Conservation (phyloP, 2,888 invertebrate species). For the Caenorhabditis angaria region DNA sequence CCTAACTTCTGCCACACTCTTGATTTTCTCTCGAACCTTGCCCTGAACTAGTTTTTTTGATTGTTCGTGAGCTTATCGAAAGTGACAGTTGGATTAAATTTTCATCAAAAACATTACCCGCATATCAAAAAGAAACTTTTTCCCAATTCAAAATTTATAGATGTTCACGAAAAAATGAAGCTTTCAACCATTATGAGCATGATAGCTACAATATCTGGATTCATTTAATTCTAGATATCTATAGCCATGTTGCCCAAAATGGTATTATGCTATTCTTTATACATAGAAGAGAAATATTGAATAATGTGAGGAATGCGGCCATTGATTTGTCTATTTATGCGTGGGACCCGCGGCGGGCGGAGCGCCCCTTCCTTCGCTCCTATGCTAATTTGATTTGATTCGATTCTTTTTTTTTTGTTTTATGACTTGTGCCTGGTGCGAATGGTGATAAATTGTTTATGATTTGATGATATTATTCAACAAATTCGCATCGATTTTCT, state of each 20-base stretch:
- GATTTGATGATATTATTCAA: background rate
- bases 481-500: conserved; percentile 23
- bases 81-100: background rate
- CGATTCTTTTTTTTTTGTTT: background rate
- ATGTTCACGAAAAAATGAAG: background rate
- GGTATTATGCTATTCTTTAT: too few relatives aligned
- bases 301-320: too few relatives aligned
- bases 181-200: background rate
- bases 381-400: background rate
- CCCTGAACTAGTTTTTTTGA: background rate
- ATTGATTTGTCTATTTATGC: background rate
- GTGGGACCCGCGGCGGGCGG: background rate
- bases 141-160: too few relatives aligned
- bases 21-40: background rate
- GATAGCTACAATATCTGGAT: background rate
- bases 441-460: background rate
- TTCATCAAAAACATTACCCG: too few relatives aligned
- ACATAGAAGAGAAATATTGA: too few relatives aligned
- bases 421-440: conserved; percentile 1
- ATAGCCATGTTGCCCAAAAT: background rate
- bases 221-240: background rate
- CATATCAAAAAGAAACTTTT: background rate
- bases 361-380: background rate
- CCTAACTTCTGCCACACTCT: too few relatives aligned
- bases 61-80: conserved; percentile 2